These are phyloP conservation scores for Clarias platycephalus DNA, from an alignment of 2,797 vertebrate genomes.

Conservation along the genomic window DNA sequence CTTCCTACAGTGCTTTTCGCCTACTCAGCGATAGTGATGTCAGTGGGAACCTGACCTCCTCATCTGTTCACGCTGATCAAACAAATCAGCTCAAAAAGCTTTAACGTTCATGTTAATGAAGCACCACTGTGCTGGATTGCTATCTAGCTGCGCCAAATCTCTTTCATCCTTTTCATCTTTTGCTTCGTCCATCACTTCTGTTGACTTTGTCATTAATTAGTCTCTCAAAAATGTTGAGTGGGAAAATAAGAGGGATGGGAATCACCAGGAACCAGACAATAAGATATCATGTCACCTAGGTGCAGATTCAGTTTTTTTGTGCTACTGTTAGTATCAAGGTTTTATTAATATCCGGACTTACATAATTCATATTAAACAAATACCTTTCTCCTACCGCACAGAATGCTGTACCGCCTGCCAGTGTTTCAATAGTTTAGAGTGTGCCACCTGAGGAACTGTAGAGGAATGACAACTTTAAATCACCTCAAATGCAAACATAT, in stretches of 20 bases:
- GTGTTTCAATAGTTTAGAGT: no score
- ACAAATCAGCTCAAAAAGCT: neutral
- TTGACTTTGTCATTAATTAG: neutral
- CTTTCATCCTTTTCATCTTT: neutral
- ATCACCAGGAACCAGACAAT: no score
- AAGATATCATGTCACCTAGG: no score
- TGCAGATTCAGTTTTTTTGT: no score
- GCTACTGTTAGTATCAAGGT: no score
- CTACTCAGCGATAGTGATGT: neutral
- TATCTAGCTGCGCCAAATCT: neutral
- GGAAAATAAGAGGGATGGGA: neutral
- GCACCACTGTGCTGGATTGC: neutral
- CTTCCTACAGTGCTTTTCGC: neutral
- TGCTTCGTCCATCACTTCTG: neutral
- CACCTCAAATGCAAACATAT: neutral
- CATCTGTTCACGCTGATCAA: neutral
- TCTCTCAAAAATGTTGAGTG: neutral
- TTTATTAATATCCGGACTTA: no score
- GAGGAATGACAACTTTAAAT: no score
- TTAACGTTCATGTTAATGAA: neutral
- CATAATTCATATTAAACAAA: no score
- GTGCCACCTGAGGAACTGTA: no score
- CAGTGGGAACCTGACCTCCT: neutral
- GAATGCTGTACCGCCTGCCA: no score
- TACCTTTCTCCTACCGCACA: no score